These are phyloP conservation scores for Bellardia pandia DNA, from an alignment of 2,888 invertebrate genomes.

Conservation along the genomic window DNA sequence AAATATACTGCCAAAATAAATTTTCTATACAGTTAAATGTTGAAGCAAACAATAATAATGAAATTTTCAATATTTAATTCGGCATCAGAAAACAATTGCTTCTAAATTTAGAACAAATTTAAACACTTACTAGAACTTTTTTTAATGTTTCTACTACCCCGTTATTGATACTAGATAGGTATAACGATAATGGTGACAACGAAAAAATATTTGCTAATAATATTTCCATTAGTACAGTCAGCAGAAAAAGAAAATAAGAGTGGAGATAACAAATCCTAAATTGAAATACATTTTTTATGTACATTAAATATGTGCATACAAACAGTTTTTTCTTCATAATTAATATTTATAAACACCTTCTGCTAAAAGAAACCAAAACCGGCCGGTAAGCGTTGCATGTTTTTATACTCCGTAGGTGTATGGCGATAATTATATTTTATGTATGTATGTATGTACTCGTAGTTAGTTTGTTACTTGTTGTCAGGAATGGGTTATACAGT, in stretches of 20 bases:
- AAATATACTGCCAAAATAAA: neutral
- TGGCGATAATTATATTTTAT: slow-evolving; percentile 9
- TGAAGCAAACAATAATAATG: too few relatives aligned
- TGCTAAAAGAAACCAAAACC: slow-evolving; percentile 13
- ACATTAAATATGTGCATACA: too few relatives aligned
- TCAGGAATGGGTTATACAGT: slow-evolving; percentile 21
- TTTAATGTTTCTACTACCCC: neutral
- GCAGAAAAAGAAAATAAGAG: neutral
- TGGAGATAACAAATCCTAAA: slow-evolving; percentile 2
- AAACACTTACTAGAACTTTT: too few relatives aligned
- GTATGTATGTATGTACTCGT: too few relatives aligned
- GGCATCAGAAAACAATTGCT: too few relatives aligned
- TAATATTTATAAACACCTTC: slow-evolving; percentile 59
- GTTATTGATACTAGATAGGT: neutral
- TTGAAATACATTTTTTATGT: neutral
- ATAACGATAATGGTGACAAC: neutral
- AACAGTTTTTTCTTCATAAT: slow-evolving; percentile 48
- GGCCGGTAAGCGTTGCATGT: slow-evolving; percentile 41
- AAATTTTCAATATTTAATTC: too few relatives aligned
- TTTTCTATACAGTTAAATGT: too few relatives aligned
- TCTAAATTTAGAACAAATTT: too few relatives aligned
- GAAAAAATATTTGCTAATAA: slow-evolving; percentile 35
- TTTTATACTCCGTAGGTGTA: slow-evolving; percentile 44
- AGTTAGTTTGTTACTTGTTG: neutral
- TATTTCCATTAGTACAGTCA: slow-evolving; percentile 22